A percentile compares a stretch with the other conserved stretches of the same genome.
phyloP scores from a whole-genome alignment of 2,113 vertebrate genomes.

The Leucoraja erinaceus region DNA sequence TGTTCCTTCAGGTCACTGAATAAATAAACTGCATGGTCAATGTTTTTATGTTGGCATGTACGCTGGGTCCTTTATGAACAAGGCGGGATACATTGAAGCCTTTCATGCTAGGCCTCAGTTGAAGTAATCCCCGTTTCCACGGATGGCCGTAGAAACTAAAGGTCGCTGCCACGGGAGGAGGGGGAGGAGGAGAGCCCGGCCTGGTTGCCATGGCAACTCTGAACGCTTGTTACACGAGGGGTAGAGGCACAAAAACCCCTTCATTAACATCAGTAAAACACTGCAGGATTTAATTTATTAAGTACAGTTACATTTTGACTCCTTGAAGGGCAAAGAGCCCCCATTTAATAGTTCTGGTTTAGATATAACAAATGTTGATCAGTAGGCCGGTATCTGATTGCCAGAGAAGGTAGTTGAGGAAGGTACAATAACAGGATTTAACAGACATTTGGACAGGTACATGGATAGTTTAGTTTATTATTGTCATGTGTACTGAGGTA shows the following conservation, averaged over 20 bases:
- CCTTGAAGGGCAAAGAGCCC: not conserved
- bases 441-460: too few species aligned
- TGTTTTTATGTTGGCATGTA: not conserved
- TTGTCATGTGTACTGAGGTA: too few species aligned
- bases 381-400: not conserved
- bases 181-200: not conserved
- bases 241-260: not conserved
- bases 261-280: not conserved
- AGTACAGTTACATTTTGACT: not conserved
- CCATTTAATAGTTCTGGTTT: not conserved
- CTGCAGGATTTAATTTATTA: not conserved
- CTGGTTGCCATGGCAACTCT: slow-evolving; percentile 1
- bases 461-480: too few species aligned
- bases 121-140: not conserved
- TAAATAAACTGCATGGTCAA: not conserved
- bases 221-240: not conserved
- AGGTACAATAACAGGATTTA: too few species aligned
- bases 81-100: not conserved
- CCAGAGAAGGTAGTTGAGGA: too few species aligned
- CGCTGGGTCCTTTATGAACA: not conserved
- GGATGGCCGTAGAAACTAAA: not conserved
- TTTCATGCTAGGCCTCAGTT: not conserved
- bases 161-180: not conserved
- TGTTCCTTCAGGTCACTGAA: not conserved
- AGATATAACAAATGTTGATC: not conserved